Base-by-base conservation (phyloP, 2,113 vertebrate species). In the Zonotrichia leucophrys region DNA sequence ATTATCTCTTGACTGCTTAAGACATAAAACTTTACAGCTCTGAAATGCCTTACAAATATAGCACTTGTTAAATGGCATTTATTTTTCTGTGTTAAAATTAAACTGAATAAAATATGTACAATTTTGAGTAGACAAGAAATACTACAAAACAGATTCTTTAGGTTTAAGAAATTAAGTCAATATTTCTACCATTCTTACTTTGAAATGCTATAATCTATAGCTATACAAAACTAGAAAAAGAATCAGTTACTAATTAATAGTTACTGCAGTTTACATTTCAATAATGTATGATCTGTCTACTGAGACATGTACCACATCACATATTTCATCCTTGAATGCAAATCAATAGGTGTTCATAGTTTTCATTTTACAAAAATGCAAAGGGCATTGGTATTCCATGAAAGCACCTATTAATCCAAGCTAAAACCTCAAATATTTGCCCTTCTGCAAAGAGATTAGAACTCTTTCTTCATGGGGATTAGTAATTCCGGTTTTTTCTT, bases 401-500 rank as follows among this genome's bases (percentile, higher is more conserved):
- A 87, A 93, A 58, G 75, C 11, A 28, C 56, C 69, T 79, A 59
- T 80, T 74, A 88, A 80, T 83, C 60, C 83, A 66, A 82, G 62
- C 77, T 92, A 89, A 96, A 96, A 84, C 74, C 77, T 92, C 89
- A 92, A 89, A 92, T 83, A 59, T 80, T 90, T 96, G 83, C 41
- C 39, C 96, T 96, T 97, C 56, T 67, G 68, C 69, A 85, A 13
- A 93, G 75, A 96, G 91, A 96, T 92, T 73, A 97, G 49, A 90
- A 94, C 31, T 93, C 73, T 85, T 60, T 80, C 46, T 97, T 95
- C 66, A 83, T 53, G 58, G 64, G 95, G 96, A 98, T 98, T 98
- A 98, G 96, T 96, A 96, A 96, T 97, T 97, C 94, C 56, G 78
- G 1, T 78, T 92, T 93, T 93, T 94, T 49, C 96, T 98, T 98